Base-by-base conservation (phyloP, 1,140 invertebrate genomes). In the Sinonovacula constricta region DNA sequence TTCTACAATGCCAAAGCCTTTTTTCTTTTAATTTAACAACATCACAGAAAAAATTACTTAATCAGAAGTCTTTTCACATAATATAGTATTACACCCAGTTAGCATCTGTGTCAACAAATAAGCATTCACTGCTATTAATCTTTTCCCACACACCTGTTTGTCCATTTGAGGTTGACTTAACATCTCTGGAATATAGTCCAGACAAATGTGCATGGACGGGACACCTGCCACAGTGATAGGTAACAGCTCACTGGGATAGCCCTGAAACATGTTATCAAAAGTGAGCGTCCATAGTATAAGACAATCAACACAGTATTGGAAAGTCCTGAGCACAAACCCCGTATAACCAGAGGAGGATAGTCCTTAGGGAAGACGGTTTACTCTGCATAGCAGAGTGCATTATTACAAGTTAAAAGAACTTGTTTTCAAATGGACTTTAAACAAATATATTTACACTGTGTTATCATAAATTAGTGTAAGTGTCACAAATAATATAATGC, bases 191-290 rank as follows among this genome's bases (percentile, higher is more conserved):
- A 99, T 95, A 90, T 98, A 99, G 89, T 99, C 98, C 30, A 99
- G 92, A 90, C 97, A 99, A 86, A 99, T 99, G 85, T 99, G 98
- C 96, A 99, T 98, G 0, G 98, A 99, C 0, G 98, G 98, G 68
- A 99, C 97, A 33, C 97, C 97, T 68, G 95, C 93, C 1, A 99
- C 96, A 10, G 97, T 96, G n/a, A 98, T 94, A 28, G 96, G 95
- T 39, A 99, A 91, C 7, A 99, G 91, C 87, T 97, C 95, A 83
- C 95, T 93, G 0, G 96, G 95, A 91, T 99, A 99, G 0, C 97
- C 97, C 95, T 96, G 82, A 36, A 86, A 79, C 81, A 88, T 57
- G 18, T 22, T 10, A 57, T 12, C 54, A 57, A 7, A 22, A 57
- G 10, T 7, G 7, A 57, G 5, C 26, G 26, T 22, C 10, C 10